Percentiles rank a stretch among this genome's conserved stretches.
phyloP scores from a whole-genome alignment of 2,888 invertebrate genomes.

The Homarus gammarus region DNA sequence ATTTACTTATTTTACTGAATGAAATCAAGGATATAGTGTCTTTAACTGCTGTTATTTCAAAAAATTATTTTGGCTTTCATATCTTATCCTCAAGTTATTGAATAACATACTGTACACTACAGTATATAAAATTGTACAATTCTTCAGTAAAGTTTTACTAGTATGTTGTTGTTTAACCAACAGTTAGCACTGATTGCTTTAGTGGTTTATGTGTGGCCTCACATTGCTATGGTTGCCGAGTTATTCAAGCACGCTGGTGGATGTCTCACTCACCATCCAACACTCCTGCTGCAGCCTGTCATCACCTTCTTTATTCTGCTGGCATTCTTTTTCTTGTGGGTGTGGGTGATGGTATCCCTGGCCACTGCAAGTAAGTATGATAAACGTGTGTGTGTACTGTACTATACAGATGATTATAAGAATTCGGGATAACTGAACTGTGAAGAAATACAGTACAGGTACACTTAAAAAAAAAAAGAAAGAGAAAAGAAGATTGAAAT shows the following conservation, averaged over 20 bases:
- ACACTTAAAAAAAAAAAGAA: too few relatives aligned
- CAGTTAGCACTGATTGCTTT: conserved; percentile 85
- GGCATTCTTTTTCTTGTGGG: conserved; percentile 91
- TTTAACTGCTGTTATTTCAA: too few relatives aligned
- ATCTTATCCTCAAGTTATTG: not conserved
- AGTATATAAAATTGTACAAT: too few relatives aligned
- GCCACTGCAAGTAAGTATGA: conserved; percentile 90
- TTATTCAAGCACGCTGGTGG: conserved; percentile 94
- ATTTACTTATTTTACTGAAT: too few relatives aligned
- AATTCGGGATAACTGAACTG: too few relatives aligned
- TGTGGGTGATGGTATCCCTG: conserved; percentile 89
- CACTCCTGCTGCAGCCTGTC: conserved; percentile 90
- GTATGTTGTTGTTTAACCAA: not conserved
- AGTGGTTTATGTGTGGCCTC: conserved; percentile 88
- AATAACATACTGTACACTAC: not conserved
- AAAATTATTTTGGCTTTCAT: not conserved
- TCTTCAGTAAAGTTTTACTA: not conserved
- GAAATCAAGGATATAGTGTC: too few relatives aligned
- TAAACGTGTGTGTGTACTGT: too few relatives aligned
- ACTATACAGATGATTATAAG: too few relatives aligned
- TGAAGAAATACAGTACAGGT: too few relatives aligned
- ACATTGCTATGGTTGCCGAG: conserved; percentile 89
- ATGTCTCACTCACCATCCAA: conserved; percentile 91
- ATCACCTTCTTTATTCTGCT: conserved; percentile 89
- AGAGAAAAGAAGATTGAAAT: too few relatives aligned